These are phyloP conservation scores for Rhincodon typus DNA, from an alignment of 2,797 vertebrate species.

Conservation along the genomic window DNA sequence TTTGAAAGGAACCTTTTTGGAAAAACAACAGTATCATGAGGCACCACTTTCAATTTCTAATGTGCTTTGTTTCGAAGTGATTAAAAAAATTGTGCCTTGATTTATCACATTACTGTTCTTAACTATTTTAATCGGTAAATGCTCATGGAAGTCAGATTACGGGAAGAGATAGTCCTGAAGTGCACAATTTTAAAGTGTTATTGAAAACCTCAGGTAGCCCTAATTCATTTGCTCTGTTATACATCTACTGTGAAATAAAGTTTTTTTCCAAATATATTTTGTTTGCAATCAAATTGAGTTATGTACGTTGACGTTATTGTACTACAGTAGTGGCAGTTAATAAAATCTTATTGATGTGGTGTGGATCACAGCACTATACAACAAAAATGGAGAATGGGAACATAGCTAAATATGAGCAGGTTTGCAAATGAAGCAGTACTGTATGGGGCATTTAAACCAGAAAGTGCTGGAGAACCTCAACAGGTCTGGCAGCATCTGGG, in stretches of 20 bases:
- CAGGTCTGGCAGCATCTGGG: no score
- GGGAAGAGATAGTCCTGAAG: not conserved
- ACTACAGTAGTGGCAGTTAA: not conserved
- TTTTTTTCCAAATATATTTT: not conserved
- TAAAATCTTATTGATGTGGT: not conserved
- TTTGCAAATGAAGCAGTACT: not conserved
- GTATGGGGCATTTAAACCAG: not conserved
- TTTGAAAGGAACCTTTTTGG: not conserved
- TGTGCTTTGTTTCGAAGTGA: not conserved
- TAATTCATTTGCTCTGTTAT: not conserved
- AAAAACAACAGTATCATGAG: not conserved
- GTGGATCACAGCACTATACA: not conserved
- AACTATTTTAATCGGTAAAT: not conserved
- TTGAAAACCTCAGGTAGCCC: not conserved
- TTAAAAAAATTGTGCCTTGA: not conserved
- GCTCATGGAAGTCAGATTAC: not conserved
- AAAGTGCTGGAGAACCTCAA: no score
- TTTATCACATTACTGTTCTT: not conserved
- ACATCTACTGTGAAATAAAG: not conserved
- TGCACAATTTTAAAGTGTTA: not conserved
- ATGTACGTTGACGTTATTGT: not conserved
- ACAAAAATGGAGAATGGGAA: not conserved
- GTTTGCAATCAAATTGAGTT: not conserved
- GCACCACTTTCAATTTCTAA: not conserved
- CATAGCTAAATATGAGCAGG: not conserved